Base-by-base conservation (phyloP, 1,140 invertebrate genomes). In the Drosophila tsacasi region DNA sequence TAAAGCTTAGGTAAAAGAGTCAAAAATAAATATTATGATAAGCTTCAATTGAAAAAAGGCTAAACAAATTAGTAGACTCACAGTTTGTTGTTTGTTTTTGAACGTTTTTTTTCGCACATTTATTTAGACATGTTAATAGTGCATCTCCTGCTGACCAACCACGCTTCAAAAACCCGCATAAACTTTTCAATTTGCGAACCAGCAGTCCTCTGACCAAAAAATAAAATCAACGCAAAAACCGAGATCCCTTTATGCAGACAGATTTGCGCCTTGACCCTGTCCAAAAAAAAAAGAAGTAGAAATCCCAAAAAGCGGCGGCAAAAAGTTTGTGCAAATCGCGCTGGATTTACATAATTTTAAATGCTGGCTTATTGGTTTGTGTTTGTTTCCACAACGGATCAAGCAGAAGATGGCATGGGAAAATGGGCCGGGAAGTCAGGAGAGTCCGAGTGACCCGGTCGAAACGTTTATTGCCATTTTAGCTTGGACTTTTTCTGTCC, bases 311-410 rank as follows among this genome's bases (percentile, higher is more conserved):
- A 49, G n/a, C 52, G 64, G 35, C 25, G 61, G 60, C 71, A 42
- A 76, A 68, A 84, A 89, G 62, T 89, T 89, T 90, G 71, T 90
- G 84, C 84, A 90, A 87, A 89, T 90, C 77, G 78, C 62, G 66
- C 63, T 65, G 47, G 69, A 87, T 84, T 87, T 90, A 68, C 84
- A 87, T 87, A 89, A 87, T 87, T 87, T 89, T 84, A 74, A 81
- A 84, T 72, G 74, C 59, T 83, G 81, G 83, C 83, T 89, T 89
- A 87, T 89, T 86, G 84, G 84, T 73, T 84, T 81, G 67, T 64
- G 76, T 83, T 86, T 87, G 79, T 83, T 87, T 79, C 55, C 82
- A 63, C 78, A 80, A 39, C 30, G 67, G 62, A 84, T 52, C 52
- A 68, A 47, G 37, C 64, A 39, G 37, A 58, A 63, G 64, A 50